Evolutionary conservation across 2,888 invertebrate genomes (phyloP), one percentile per base, ranked within the genome.

Genomic region (Masnerella sp.): DNA sequence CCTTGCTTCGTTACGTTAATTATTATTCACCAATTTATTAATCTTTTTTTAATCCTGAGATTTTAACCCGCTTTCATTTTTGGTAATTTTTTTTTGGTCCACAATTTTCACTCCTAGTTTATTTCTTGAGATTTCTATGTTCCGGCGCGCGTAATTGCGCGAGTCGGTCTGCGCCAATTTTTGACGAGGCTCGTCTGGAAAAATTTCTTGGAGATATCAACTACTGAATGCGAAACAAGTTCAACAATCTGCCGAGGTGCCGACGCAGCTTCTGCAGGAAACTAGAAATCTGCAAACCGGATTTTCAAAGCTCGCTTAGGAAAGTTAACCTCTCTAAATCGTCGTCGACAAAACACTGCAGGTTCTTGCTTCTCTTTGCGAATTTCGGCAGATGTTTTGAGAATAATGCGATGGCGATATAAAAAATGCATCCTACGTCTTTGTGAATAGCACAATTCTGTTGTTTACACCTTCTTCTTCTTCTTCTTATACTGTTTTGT

Each of bases 221-320:
- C 32, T 65, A 47, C 20, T 30, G 32, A 38, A 49, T 42, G 51
- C 11, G 40, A 69, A 59, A 59, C 59, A 36, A 52, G 68, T 69
- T 69, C 52, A 59, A 45, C 68, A 45, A 28, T 56, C 43, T 58
- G 49, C 32, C 18, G 65, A 58, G 51, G 25, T 51, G 49, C 32
- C 36, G 36, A 43, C 12, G 36, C 61, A 36, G 40, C 30, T 69
- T 40, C 61, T 54, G 47, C 42, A 47, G 52, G 25, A 69, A 69
- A 61, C 54, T 61, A 61, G 69, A 61, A 59, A 69, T 68, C 68
- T 42, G 52, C 52, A 45, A 68, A 68, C 68, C 59, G 59, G 68
- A 68, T 68, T 68, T 68, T 34, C 52, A 32, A 43, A 43, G 68
- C 43, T 28, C 54, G 61, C 47, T 69, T 54, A 59, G 54, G 62